A percentile compares a stretch with the other conserved stretches of the same genome.
phyloP scores from a whole-genome alignment of 2,888 invertebrate genomes.

The Eudemis profundana region DNA sequence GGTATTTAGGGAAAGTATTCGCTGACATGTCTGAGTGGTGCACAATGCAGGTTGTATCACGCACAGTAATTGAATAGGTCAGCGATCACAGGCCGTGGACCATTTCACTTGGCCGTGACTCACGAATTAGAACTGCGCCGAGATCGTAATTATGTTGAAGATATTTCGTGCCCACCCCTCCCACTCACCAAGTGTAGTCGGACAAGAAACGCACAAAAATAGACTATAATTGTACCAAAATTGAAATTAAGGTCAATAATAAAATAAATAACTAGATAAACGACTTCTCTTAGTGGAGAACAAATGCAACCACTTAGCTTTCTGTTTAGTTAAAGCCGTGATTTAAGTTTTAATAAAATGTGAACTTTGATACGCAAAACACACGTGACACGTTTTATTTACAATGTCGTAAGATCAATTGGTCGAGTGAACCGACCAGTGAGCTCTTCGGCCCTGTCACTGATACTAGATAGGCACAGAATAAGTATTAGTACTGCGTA shows the following conservation, averaged over 20 bases:
- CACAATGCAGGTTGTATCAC: conserved; percentile 74
- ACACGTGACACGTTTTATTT: too few relatives aligned
- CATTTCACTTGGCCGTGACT: conserved; percentile 82
- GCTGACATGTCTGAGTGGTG: conserved; percentile 63
- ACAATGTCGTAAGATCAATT: too few relatives aligned
- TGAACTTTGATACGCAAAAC: too few relatives aligned
- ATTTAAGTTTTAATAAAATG: too few relatives aligned
- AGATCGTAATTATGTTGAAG: conserved; percentile 79
- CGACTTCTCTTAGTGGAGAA: not conserved
- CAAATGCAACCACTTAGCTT: too few relatives aligned
- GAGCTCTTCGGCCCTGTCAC: too few relatives aligned
- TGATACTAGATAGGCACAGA: too few relatives aligned
- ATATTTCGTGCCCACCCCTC: conserved; percentile 78
- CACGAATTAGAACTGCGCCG: conserved; percentile 81
- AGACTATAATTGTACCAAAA: conserved; percentile 69
- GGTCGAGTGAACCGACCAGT: too few relatives aligned
- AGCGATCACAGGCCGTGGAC: conserved; percentile 72
- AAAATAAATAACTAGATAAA: conserved; percentile 32
- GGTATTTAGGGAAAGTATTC: conserved; percentile 45
- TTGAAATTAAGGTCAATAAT: conserved; percentile 70
- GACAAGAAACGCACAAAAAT: conserved; percentile 66
- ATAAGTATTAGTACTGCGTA: too few relatives aligned
- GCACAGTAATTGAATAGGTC: conserved; percentile 76
- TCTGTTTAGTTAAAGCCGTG: too few relatives aligned
- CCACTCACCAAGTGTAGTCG: conserved; percentile 63